Evolutionary conservation across 2,797 vertebrate species (phyloP).

Genomic region (Propithecus perrieri): DNA sequence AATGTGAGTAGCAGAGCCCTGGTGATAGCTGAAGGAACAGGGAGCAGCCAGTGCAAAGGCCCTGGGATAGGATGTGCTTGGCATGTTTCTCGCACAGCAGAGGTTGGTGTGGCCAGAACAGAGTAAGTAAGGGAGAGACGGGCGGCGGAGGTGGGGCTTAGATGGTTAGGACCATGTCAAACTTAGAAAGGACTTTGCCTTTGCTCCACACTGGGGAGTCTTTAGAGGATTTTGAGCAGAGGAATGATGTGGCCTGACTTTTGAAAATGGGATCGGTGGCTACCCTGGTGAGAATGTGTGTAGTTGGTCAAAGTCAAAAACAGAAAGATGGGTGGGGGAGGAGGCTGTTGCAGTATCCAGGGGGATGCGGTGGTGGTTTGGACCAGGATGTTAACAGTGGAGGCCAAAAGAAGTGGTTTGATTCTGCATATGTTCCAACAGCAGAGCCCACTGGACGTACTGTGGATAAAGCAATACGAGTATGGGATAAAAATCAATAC

Average conservation of each 20-base stretch:
- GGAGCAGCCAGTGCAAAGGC: background rate
- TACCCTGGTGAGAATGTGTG: background rate
- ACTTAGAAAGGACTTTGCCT: background rate
- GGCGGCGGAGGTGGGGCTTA: background rate
- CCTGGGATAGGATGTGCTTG: background rate
- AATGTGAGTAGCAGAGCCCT: fast-evolving
- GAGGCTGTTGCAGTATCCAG: too few species aligned
- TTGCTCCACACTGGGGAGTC: background rate
- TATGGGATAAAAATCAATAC: background rate
- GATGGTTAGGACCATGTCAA: too few species aligned
- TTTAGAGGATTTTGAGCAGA: background rate
- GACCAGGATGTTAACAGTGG: background rate
- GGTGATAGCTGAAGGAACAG: background rate
- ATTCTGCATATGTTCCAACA: background rate
- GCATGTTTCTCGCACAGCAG: fast-evolving
- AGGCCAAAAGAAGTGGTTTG: background rate
- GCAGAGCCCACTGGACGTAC: fast-evolving
- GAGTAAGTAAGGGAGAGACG: background rate
- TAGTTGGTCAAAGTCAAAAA: background rate
- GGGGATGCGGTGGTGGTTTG: background rate
- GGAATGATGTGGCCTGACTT: background rate
- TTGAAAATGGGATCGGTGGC: background rate
- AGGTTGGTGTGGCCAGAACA: background rate
- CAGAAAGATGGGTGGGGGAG: background rate
- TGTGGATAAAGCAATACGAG: background rate